Conservation (phyloP, 2,888 invertebrate species). For the Galeopsomyia nigrocyanea region DNA sequence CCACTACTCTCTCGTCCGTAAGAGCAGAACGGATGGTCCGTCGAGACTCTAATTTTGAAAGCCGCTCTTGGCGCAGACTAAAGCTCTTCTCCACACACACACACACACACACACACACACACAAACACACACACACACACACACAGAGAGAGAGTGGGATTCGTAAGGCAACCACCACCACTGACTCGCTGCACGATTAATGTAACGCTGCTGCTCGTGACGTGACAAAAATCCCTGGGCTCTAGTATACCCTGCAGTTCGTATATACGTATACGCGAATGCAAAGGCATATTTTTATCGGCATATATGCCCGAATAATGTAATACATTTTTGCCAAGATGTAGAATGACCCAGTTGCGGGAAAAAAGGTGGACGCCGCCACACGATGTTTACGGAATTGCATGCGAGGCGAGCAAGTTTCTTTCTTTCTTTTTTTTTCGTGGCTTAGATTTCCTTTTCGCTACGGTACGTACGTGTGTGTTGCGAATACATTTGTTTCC, state of each 20-base stretch:
- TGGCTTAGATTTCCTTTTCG: too few relatives aligned
- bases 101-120: neutral
- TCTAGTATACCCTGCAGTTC: too few relatives aligned
- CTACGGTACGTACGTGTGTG: too few relatives aligned
- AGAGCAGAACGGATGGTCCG: slow-evolving; percentile 37
- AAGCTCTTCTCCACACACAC: neutral
- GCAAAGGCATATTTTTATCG: neutral
- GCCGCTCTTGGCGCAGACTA: neutral
- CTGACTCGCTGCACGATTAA: slow-evolving; percentile 31
- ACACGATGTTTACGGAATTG: neutral
- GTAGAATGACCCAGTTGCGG: slow-evolving; percentile 3
- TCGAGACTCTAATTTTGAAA: slow-evolving; percentile 38
- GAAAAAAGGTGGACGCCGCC: too few relatives aligned
- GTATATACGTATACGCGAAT: too few relatives aligned
- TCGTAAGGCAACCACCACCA: too few relatives aligned
- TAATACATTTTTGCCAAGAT: slow-evolving; percentile 48
- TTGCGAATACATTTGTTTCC: neutral
- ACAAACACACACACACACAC: too few relatives aligned
- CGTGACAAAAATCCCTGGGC: slow-evolving; percentile 41
- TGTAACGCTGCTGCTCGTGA: slow-evolving; percentile 38
- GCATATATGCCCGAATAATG: slow-evolving; percentile 25
- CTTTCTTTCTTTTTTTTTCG: too few relatives aligned
- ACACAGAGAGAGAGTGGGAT: too few relatives aligned
- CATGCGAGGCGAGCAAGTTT: neutral
- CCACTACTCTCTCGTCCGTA: slow-evolving; percentile 12